Percentiles rank a stretch among this genome's conserved stretches.
Evolutionary conservation across 2,888 invertebrate genomes (phyloP).

Genomic region (Drosophila subsilvestris): DNA sequence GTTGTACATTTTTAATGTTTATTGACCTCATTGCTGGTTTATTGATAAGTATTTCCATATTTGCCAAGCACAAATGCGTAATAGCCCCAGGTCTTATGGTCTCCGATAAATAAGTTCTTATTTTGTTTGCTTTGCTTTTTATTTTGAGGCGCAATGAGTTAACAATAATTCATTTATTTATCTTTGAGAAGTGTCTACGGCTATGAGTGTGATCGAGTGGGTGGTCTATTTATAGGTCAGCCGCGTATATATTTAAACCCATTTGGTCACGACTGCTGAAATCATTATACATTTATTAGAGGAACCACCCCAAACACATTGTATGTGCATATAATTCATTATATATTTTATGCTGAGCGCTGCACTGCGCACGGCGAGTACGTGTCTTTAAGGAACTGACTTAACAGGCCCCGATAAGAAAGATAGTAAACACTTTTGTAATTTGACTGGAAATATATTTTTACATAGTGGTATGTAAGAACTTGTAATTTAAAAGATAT

Average conservation of each 20-base stretch:
- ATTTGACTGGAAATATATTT: neutral
- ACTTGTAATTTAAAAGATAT: neutral
- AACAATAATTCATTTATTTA: slow-evolving; percentile 21
- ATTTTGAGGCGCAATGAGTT: slow-evolving; percentile 23
- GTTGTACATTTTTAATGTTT: neutral
- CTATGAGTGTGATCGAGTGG: slow-evolving; percentile 12
- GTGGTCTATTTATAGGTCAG: slow-evolving; percentile 19
- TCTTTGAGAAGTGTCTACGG: slow-evolving; percentile 2
- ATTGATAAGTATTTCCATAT: slow-evolving; percentile 3
- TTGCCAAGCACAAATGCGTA: slow-evolving; percentile 14
- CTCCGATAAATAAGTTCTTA: slow-evolving; percentile 5
- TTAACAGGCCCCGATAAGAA: slow-evolving; percentile 21
- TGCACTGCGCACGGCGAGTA: slow-evolving; percentile 1
- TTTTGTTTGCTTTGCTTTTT: slow-evolving; percentile 23
- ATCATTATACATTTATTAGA: neutral
- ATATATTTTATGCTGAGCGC: slow-evolving; percentile 1
- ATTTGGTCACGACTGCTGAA: slow-evolving; percentile 19
- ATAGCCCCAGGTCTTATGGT: slow-evolving; percentile 5
- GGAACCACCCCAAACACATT: neutral
- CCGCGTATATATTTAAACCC: neutral
- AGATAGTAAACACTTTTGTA: neutral
- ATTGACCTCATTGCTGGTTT: slow-evolving; percentile 4
- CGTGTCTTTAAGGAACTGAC: slow-evolving; percentile 11
- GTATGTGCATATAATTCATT: neutral
- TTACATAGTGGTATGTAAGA: too few species aligned